Conservation (phyloP, 2,888 invertebrate genomes). For the Xestoiulus laeticollis region DNA sequence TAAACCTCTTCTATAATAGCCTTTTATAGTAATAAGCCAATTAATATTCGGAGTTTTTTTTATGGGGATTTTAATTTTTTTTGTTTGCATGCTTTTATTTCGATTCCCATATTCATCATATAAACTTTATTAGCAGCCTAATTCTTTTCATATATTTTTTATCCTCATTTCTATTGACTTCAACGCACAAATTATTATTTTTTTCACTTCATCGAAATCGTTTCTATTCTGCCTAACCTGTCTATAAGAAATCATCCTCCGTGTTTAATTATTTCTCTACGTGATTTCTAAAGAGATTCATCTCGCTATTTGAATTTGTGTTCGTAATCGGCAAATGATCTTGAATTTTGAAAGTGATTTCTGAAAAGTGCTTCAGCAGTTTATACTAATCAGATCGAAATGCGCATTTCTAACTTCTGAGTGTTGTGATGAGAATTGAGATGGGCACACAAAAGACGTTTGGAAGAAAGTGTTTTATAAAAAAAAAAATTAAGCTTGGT, state of each 20-base stretch:
- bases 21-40: conserved; percentile 36
- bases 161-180: conserved; percentile 7
- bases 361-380: conserved; percentile 34
- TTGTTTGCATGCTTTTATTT: conserved; percentile 28
- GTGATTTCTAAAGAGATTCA: conserved; percentile 3
- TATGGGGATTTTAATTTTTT: neutral
- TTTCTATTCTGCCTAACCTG: neutral
- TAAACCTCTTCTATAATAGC: neutral
- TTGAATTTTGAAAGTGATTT: neutral
- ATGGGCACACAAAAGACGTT: neutral
- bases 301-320: neutral
- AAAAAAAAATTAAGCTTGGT: neutral
- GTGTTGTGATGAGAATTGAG: neutral
- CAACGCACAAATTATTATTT: neutral
- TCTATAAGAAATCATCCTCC: neutral
- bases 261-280: conserved; percentile 13
- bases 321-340: conserved; percentile 17
- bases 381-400: conserved; percentile 22
- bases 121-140: neutral
- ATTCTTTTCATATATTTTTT: conserved; percentile 2
- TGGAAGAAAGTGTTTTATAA: neutral
- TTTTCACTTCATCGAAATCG: neutral
- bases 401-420: neutral
- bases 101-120: conserved; percentile 14
- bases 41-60: conserved; percentile 32